Base-by-base conservation (phyloP, 2,113 vertebrate genomes). In the Nesoenas mayeri region DNA sequence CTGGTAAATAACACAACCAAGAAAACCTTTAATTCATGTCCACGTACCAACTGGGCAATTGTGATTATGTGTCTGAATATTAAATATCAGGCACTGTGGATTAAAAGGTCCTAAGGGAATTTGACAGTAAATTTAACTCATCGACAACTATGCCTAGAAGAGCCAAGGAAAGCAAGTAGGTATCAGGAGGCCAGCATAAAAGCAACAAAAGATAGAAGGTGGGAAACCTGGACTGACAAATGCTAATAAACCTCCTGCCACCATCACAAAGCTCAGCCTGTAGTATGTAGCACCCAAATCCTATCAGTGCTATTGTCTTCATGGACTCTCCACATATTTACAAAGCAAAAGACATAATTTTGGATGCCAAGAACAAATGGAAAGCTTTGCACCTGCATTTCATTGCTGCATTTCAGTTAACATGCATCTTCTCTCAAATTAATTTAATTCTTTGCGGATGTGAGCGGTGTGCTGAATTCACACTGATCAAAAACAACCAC, bases 31-130 rank as follows among this genome's bases (percentile, higher is more conserved):
- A 40, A 47, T 69, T 91, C 44, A 34, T 4, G 3, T 48, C 18
- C 14, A 34, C 0, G 0, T 38, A n/a, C 7, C 26, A 85, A 5
- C 16, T 13, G 44, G 29, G n/a, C 28, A 73, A 12, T 3, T 11
- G 1, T 6, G 32, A 64, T 34, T 50, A 48, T 18, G 15, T 9
- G 40, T 38, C 58, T 72, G 47, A 57, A 42, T 42, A 82, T n/a
- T 25, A 72, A 90, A 6, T 26, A 57, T 20, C 13, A 72, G 19
- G 29, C 48, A 88, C 25, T 22, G 24, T 44, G 29, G 74, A 61
- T 40, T 75, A 65, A 69, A 81, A 65, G 24, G 32, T 36, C 67
- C 21, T 34, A 38, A 31, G 24, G 38, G 26, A 90, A 93, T 73
- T 12, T 53, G 51, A 32, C 69, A 57, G 40, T 69, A 80, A 84